These are phyloP conservation scores for Colletes collaris DNA, from an alignment of 2,888 invertebrate genomes.

Conservation along the genomic window DNA sequence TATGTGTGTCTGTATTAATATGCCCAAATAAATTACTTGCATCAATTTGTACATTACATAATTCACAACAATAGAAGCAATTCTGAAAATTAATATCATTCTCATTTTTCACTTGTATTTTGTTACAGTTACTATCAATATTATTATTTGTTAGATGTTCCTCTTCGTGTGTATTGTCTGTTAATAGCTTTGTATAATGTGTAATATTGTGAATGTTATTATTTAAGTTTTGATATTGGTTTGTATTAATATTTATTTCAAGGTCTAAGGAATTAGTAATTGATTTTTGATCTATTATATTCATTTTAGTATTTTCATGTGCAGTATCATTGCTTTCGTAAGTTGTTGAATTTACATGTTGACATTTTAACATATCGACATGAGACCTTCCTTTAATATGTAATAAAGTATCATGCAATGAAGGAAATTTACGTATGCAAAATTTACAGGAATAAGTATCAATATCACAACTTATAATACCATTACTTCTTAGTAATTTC, in stretches of 20 bases:
- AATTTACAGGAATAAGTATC: not conserved
- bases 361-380: too few relatives aligned
- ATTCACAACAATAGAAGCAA: constrained; percentile 12
- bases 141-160: not conserved
- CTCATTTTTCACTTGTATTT: not conserved
- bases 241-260: not conserved
- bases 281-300: not conserved
- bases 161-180: not conserved
- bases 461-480: not conserved
- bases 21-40: not conserved
- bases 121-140: not conserved
- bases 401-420: not conserved
- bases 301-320: not conserved
- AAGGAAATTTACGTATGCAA: not conserved
- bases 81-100: not conserved
- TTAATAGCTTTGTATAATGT: not conserved
- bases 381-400: constrained; percentile 17
- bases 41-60: constrained; percentile 9
- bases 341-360: not conserved
- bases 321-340: too few relatives aligned
- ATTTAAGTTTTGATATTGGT: not conserved
- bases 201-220: not conserved
- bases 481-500: not conserved
- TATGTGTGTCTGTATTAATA: constrained; percentile 11
- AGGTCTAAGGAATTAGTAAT: not conserved